phyloP scores from a whole-genome alignment of 2,113 vertebrate genomes.

The Engystomops pustulosus region DNA sequence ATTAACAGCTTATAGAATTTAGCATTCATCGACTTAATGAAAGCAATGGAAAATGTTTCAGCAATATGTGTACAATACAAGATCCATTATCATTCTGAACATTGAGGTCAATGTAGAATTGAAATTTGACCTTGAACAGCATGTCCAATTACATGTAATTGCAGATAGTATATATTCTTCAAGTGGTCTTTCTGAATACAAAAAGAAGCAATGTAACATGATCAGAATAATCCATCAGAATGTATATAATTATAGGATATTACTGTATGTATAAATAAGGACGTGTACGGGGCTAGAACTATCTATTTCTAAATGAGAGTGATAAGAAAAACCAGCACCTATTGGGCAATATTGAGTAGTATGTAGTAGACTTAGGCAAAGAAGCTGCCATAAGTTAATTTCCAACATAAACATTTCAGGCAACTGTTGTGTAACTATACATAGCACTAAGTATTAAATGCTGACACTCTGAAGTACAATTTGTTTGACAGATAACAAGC shows the following conservation, averaged over 20 bases:
- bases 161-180: background rate
- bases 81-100: background rate
- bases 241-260: background rate
- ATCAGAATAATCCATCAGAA: background rate
- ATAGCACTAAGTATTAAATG: no score
- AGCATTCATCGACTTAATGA: background rate
- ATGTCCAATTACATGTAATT: background rate
- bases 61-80: background rate
- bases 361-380: background rate
- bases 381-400: no score
- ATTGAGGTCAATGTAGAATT: background rate
- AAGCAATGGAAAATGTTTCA: no score
- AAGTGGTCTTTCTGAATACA: background rate
- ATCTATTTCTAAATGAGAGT: background rate
- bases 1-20: slow-evolving; percentile 4
- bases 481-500: no score
- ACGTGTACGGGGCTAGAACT: background rate
- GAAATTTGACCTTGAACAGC: slow-evolving; percentile 6
- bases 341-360: background rate
- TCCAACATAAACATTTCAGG: no score
- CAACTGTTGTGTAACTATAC: no score
- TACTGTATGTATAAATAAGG: background rate
- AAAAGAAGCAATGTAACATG: background rate
- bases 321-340: background rate
- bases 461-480: no score